Percentiles rank a stretch among this genome's conserved stretches.
Evolutionary conservation across 2,113 vertebrate species (phyloP).

Genomic region (Gadus chalcogrammus): DNA sequence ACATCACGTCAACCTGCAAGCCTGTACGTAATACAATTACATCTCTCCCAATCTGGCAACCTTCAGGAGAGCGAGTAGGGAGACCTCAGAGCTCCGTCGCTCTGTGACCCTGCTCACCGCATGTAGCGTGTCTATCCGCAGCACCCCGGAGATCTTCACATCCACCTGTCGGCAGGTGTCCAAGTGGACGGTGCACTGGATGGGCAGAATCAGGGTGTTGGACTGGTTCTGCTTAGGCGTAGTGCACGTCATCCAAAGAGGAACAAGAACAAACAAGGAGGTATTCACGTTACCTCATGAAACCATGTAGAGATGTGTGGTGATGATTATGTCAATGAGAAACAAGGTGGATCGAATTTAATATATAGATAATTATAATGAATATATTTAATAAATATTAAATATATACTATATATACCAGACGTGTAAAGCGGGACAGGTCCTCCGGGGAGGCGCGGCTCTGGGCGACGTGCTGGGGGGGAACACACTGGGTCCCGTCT

Average conservation of each 20-base stretch:
- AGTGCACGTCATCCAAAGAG: not conserved
- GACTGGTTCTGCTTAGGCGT: slow-evolving; percentile 78
- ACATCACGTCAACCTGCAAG: no score
- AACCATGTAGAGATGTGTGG: no score
- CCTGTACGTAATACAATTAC: no score
- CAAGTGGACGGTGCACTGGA: slow-evolving; percentile 78
- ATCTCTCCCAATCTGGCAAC: no score
- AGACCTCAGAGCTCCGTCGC: no score
- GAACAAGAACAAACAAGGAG: not conserved
- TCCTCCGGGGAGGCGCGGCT: slow-evolving; percentile 75
- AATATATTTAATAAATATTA: not conserved
- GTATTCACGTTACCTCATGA: no score
- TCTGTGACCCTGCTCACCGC: slow-evolving; percentile 71
- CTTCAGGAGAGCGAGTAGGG: no score
- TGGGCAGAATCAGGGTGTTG: slow-evolving; percentile 77
- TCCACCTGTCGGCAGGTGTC: slow-evolving; percentile 74
- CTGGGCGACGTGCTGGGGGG: slow-evolving; percentile 60
- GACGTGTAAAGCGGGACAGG: slow-evolving; percentile 72
- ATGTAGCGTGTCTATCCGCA: slow-evolving; percentile 80
- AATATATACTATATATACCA: slow-evolving; percentile 67
- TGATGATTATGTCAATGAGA: not conserved
- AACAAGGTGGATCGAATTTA: not conserved
- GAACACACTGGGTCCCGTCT: slow-evolving; percentile 60
- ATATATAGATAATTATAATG: not conserved
- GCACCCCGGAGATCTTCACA: slow-evolving; percentile 72